Base-by-base conservation (phyloP, 1,140 invertebrate genomes). In the Scaptomyza hsui region DNA sequence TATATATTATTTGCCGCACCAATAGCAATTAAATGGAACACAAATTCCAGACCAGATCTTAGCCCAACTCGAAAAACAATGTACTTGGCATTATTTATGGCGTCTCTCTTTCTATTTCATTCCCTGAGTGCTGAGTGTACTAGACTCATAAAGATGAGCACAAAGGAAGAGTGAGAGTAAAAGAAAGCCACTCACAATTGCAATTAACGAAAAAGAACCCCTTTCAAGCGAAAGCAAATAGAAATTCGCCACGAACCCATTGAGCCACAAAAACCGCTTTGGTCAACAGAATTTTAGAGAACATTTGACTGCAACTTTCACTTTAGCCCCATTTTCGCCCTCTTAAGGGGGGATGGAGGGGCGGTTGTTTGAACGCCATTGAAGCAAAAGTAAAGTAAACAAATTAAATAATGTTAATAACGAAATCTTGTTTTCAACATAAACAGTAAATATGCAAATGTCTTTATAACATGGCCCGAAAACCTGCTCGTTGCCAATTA, bases 371-470 rank as follows among this genome's bases (percentile, higher is more conserved):
- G n/a, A 49, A 16, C 24, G 53, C 64, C 59, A 63, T 52, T 53
- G 45, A 32, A 52, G 55, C 56, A 62, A 62, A 62, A 59, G 78
- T 75, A 89, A 42, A 65, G 78, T 69, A 88, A 88, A 88, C 82
- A 88, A 88, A 88, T 88, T 88, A 88, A 88, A 80, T 67, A 88
- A 88, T 89, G 82, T 88, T 88, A 88, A 88, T 78, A 88, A 88
- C 82, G 64, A 88, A 88, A 88, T 88, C 82, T 82, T 82, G 82
- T 89, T 88, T 82, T 82, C 78, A 88, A 78, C 71, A 82, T 82
- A 88, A 88, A 88, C 82, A 88, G 73, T 72, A 82, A 88, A 82
- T 88, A 88, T 88, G 82, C 83, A 88, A 88, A 88, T 88, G 78
- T 82, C 78, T 88, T 82, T 56, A 82, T 88, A 75, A 75, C 75